A percentile compares a stretch with the other conserved stretches of the same genome.
Conservation (phyloP, 2,797 vertebrate species). For the Sebastes taczanowskii region DNA sequence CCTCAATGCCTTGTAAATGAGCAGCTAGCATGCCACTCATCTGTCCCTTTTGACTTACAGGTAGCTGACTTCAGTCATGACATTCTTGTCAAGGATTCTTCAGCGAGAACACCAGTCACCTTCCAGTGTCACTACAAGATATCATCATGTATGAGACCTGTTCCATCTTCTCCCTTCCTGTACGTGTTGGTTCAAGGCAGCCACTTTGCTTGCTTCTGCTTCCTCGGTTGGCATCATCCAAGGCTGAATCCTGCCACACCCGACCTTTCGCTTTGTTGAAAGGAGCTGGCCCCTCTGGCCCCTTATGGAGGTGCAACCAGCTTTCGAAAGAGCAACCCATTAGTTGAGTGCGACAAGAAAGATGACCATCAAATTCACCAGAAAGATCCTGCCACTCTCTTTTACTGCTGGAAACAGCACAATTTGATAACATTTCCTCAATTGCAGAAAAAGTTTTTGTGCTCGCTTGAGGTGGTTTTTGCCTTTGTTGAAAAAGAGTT, state of each 20-base stretch:
- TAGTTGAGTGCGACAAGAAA: not conserved
- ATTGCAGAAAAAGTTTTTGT: no score
- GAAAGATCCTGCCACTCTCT: not conserved
- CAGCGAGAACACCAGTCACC: slow-evolving; percentile 1
- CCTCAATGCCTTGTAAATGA: not conserved
- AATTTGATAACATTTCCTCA: no score
- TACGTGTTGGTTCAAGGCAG: not conserved
- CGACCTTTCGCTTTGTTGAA: not conserved
- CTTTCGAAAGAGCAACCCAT: not conserved
- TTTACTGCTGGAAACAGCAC: not conserved
- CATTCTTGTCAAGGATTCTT: slow-evolving; percentile 9
- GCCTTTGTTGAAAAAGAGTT: no score
- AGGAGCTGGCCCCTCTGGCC: not conserved
- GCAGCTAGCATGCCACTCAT: not conserved
- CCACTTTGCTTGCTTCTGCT: not conserved
- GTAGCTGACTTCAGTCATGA: not conserved
- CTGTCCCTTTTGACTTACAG: not conserved
- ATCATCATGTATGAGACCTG: not conserved
- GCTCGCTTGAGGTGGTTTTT: no score
- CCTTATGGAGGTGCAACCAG: not conserved
- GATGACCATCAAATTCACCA: not conserved
- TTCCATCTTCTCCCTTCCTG: not conserved
- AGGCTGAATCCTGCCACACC: not conserved
- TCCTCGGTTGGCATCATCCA: not conserved
- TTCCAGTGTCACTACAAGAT: slow-evolving; percentile 10